A percentile compares a stretch with the other conserved stretches of the same genome.
phyloP scores from a whole-genome alignment of 2,888 invertebrate species.

The Drosophila paranaensis region DNA sequence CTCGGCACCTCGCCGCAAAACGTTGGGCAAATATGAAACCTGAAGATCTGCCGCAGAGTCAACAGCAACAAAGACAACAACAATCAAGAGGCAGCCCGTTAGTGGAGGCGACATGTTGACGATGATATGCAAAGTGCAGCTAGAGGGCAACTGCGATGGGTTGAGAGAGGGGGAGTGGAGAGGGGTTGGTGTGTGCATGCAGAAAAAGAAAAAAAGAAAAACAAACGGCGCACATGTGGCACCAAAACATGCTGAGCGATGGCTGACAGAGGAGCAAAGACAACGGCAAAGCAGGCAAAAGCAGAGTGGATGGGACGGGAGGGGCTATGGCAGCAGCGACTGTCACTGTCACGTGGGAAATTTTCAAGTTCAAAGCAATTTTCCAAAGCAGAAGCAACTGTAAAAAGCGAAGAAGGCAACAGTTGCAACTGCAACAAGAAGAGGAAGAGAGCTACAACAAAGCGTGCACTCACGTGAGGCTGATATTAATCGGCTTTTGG shows the following conservation, averaged over 20 bases:
- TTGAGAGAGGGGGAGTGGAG: not conserved
- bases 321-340: conserved; percentile 14
- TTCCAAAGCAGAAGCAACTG: conserved; percentile 67
- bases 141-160: not conserved
- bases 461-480: conserved; percentile 77
- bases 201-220: conserved; percentile 15
- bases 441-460: conserved; percentile 48
- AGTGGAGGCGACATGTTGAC: conserved; percentile 43
- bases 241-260: conserved; percentile 34
- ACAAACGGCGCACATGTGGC: conserved; percentile 63
- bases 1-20: conserved; percentile 45
- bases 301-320: too few relatives aligned
- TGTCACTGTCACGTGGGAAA: conserved; percentile 78
- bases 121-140: conserved; percentile 71
- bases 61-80: conserved; percentile 10
- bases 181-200: conserved; percentile 10
- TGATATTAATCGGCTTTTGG: conserved; percentile 78
- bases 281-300: not conserved
- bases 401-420: conserved; percentile 47
- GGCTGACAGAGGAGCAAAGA: not conserved
- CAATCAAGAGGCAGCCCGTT: conserved; percentile 35
- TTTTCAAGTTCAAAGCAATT: conserved; percentile 80
- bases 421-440: conserved; percentile 6
- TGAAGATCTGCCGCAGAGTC: conserved; percentile 22
- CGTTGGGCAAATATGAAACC: conserved; percentile 48